These are phyloP conservation scores for Schrankia costaestrigalis DNA, from an alignment of 2,888 invertebrate genomes.

Conservation along the genomic window DNA sequence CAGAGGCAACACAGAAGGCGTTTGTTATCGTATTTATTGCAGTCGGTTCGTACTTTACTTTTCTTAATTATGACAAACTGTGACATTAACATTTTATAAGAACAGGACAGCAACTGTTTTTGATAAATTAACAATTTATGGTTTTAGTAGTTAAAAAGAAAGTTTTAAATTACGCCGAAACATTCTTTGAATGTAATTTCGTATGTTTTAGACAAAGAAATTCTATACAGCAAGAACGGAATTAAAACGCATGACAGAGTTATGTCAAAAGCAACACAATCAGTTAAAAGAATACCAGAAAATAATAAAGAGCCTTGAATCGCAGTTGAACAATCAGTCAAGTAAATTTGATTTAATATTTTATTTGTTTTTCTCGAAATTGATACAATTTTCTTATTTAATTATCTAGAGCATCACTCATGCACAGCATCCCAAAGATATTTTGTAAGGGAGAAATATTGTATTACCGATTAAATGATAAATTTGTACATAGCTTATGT, in stretches of 20 bases:
- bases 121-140: no score
- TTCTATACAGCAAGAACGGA: constrained; percentile 65
- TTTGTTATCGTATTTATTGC: constrained; percentile 69
- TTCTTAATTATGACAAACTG: constrained; percentile 6
- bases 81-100: constrained; percentile 1
- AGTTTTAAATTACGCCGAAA: not conserved
- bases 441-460: no score
- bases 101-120: no score
- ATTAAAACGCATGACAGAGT: constrained; percentile 63
- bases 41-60: constrained; percentile 56
- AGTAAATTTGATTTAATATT: constrained; percentile 37
- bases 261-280: constrained; percentile 68
- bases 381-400: not conserved
- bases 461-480: no score
- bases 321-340: constrained; percentile 48
- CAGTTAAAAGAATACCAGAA: constrained; percentile 68
- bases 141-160: not conserved
- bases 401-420: no score
- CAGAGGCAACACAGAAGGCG: constrained; percentile 72
- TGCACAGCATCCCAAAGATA: no score
- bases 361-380: not conserved
- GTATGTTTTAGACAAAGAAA: constrained; percentile 61
- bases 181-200: not conserved
- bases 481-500: no score
- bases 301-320: constrained; percentile 55